Evolutionary conservation across 1,140 invertebrate genomes (phyloP).

Genomic region (Musca domestica): DNA sequence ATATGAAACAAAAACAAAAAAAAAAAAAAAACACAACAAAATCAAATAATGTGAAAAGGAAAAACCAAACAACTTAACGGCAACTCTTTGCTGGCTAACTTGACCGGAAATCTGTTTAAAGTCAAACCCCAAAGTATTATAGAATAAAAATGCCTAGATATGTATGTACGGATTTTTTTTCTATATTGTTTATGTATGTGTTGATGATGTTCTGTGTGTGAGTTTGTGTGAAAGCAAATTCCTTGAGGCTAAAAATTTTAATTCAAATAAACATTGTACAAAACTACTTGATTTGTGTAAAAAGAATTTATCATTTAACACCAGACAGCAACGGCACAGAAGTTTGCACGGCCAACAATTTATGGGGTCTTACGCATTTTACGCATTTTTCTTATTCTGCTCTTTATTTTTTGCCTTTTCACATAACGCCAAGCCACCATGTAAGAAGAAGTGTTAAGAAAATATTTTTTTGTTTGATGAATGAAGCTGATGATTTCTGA

Average conservation of each 20-base stretch:
- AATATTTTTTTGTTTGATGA: conserved; percentile 7
- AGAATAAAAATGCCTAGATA: no score
- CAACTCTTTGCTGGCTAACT: neutral
- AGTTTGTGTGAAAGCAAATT: no score
- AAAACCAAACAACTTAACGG: conserved; percentile 5
- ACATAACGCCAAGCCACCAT: neutral
- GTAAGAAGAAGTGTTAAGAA: conserved; percentile 16
- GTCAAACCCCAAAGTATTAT: conserved; percentile 28
- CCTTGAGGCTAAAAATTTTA: no score
- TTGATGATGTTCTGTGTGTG: no score
- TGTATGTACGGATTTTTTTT: neutral
- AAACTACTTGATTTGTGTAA: conserved; percentile 4
- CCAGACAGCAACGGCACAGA: neutral
- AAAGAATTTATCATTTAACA: conserved; percentile 18
- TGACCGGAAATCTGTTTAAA: conserved; percentile 48
- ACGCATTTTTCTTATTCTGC: no score
- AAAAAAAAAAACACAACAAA: no score
- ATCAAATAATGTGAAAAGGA: neutral
- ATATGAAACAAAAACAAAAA: no score
- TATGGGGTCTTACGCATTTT: neutral
- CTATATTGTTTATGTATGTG: conserved; percentile 2
- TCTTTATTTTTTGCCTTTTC: neutral
- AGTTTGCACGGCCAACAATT: neutral
- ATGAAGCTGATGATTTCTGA: no score
- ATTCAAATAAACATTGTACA: no score